Percentiles rank a stretch among this genome's conserved stretches.
Conservation (phyloP, 1,140 invertebrate species). For the Anastrepha ludens region DNA sequence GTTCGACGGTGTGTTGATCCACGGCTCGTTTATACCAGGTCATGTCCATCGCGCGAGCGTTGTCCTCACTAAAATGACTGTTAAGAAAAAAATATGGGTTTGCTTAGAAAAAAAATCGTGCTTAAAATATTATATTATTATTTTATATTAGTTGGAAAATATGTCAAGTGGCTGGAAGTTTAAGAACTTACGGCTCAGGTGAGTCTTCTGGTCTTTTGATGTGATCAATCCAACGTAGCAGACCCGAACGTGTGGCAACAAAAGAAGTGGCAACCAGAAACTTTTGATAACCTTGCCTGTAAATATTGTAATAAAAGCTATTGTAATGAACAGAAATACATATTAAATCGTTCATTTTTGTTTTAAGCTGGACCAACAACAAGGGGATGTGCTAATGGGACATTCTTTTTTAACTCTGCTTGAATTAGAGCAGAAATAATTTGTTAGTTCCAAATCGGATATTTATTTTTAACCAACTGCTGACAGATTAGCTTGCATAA, state of each 20-base stretch:
- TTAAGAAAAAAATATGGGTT: conserved; percentile 56
- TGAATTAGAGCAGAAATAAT: not conserved
- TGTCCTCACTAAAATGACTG: conserved; percentile 88
- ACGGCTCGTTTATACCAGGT: conserved; percentile 95
- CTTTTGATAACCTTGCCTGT: conserved; percentile 88
- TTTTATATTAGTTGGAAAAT: not conserved
- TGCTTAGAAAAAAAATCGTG: conserved; percentile 55
- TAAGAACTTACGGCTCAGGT: conserved; percentile 79
- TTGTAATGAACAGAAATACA: not conserved
- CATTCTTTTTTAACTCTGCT: not conserved
- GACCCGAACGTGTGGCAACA: conserved; percentile 91
- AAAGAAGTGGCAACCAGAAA: conserved; percentile 89
- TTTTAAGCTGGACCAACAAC: not conserved
- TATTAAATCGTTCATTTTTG: not conserved
- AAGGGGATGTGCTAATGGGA: not conserved
- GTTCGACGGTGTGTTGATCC: conserved; percentile 89
- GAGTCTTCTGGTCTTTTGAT: conserved; percentile 75
- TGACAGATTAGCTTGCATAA: no score
- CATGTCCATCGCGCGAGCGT: conserved; percentile 90
- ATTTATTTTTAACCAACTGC: not conserved
- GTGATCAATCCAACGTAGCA: conserved; percentile 89
- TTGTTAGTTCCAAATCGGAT: not conserved
- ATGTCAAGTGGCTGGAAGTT: not conserved
- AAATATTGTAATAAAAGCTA: conserved; percentile 65
- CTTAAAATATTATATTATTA: conserved; percentile 59